Conservation (phyloP, 2,113 vertebrate genomes). For the Nettapus auritus region DNA sequence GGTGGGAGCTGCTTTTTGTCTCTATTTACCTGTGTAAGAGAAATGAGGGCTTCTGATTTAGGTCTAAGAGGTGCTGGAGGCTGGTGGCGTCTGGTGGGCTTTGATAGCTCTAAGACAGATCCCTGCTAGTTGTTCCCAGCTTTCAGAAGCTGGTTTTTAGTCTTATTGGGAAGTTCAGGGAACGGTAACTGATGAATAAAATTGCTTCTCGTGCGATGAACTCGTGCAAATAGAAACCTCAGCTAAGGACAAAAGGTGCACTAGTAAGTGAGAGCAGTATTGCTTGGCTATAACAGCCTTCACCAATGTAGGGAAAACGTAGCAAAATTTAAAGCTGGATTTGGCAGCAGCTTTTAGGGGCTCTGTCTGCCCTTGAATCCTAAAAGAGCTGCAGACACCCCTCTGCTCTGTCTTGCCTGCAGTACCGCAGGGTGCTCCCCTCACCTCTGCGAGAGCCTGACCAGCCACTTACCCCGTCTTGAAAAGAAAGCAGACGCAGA, state of each 20-base stretch:
- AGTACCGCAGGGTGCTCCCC: background rate
- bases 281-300: background rate
- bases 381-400: background rate
- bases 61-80: background rate
- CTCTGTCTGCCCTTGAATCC: background rate
- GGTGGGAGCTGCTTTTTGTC: background rate
- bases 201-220: background rate
- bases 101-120: background rate
- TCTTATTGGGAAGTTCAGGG: constrained; percentile 56
- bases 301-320: background rate
- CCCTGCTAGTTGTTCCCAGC: background rate
- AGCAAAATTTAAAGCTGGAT: background rate
- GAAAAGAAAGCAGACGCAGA: constrained; percentile 45
- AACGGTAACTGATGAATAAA: constrained; percentile 51
- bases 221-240: constrained; percentile 5
- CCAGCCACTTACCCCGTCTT: background rate
- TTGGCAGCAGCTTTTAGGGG: background rate
- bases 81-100: background rate
- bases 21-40: background rate
- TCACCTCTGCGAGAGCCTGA: background rate
- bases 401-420: background rate
- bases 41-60: background rate
- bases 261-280: background rate
- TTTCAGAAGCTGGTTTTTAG: background rate
- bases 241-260: background rate